Conservation (phyloP, 1,140 invertebrate genomes). For the Brachionus rotundiformis region DNA sequence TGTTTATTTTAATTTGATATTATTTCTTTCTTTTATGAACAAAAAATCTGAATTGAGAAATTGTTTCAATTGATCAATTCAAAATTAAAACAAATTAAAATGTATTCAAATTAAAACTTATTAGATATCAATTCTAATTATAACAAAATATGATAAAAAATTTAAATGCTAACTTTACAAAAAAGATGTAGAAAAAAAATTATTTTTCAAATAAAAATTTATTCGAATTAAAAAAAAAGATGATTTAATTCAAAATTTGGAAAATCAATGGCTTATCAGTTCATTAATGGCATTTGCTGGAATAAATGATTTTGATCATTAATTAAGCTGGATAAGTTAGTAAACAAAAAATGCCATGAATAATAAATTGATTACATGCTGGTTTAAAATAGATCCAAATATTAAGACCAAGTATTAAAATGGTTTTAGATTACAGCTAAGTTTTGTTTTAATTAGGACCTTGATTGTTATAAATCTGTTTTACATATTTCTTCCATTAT, state of each 20-base stretch:
- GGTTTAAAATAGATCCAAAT: neutral
- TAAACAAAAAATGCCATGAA: constrained; percentile 2
- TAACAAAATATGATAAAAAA: too few relatives aligned
- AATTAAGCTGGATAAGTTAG: neutral
- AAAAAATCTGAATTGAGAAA: neutral
- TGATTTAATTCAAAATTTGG: neutral
- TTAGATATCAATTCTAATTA: neutral
- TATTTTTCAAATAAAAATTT: too few relatives aligned
- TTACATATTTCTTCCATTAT: neutral
- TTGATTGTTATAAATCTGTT: neutral
- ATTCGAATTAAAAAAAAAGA: neutral
- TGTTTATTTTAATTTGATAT: neutral
- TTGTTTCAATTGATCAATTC: neutral
- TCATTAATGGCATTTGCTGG: neutral
- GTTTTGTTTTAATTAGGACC: neutral
- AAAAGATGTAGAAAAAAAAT: neutral
- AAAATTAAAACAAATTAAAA: neutral
- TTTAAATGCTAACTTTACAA: too few relatives aligned
- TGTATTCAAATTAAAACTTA: neutral
- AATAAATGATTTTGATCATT: neutral
- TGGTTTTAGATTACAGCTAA: neutral
- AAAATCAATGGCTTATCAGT: neutral
- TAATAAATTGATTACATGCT: constrained; percentile 20
- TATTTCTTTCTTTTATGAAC: neutral
- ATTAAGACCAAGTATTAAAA: neutral